Conservation (phyloP, 2,113 vertebrate genomes). For the Oncorhynchus tshawytscha region DNA sequence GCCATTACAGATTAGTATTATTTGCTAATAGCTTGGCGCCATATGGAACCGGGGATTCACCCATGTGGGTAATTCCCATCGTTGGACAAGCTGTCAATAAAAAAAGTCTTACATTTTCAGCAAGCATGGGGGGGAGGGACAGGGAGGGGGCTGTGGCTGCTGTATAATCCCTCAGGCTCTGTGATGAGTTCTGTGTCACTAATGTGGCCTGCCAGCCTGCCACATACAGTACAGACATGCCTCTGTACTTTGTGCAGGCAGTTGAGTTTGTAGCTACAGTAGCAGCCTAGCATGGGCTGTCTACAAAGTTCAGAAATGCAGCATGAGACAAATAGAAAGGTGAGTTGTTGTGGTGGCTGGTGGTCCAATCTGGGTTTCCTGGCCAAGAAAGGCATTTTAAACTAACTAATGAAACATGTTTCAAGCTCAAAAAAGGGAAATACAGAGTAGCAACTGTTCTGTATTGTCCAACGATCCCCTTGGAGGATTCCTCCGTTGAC, state of each 20-base stretch:
- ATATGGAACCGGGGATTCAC: slow-evolving; percentile 60
- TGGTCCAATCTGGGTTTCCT: background rate
- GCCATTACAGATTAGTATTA: slow-evolving; percentile 67
- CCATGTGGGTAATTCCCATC: slow-evolving; percentile 67
- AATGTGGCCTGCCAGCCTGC: slow-evolving; percentile 20
- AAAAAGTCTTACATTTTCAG: slow-evolving; percentile 44
- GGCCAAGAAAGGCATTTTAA: background rate
- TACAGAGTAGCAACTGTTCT: background rate
- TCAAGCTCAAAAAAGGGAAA: background rate
- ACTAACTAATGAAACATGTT: too few relatives aligned
- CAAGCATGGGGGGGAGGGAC: slow-evolving; percentile 27
- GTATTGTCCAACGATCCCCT: background rate
- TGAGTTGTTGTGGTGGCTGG: background rate
- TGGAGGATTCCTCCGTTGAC: background rate
- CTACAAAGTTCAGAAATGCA: background rate
- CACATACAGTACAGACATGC: slow-evolving; percentile 7
- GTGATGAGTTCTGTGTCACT: slow-evolving; percentile 47
- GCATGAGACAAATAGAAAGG: background rate
- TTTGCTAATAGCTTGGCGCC: slow-evolving; percentile 66
- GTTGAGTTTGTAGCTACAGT: slow-evolving; percentile 42
- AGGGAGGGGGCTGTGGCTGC: background rate
- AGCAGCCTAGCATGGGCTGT: background rate
- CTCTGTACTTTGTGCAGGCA: slow-evolving; percentile 10
- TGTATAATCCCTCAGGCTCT: slow-evolving; percentile 60
- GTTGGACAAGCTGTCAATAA: slow-evolving; percentile 67